Evolutionary conservation across 1,140 invertebrate species (phyloP), one percentile per base, ranked within the genome.

Genomic region (Drosophila pandora): DNA sequence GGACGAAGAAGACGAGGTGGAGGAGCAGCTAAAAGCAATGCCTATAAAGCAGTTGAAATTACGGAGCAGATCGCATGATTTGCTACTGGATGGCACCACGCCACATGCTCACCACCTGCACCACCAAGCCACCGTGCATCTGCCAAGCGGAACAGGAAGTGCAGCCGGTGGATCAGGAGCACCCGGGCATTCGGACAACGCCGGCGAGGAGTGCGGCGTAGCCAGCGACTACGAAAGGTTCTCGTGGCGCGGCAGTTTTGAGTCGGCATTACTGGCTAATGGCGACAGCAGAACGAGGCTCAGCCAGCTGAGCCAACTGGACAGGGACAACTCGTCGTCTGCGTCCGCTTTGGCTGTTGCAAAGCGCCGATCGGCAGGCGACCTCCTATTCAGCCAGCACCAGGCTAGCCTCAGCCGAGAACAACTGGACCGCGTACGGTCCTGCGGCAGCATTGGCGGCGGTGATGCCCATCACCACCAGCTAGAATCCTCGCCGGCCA

Each of bases 221-320:
- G 95, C 95, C n/a, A 96, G 96, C 92, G 96, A 97, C 82, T 96
- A 96, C 93, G 96, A 97, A 90, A 92, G 96, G 49, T 97, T 97
- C 92, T 97, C 96, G 59, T 97, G 97, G 96, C 93, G 96, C 63
- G 96, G 96, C 55, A 97, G 96, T 92, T 97, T 97, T 92, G 97
- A 97, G 87, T 97, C 96, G 3, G 96, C 96, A 8, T 92, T 97
- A 34, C 94, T 97, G 90, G 96, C 96, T 10, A 95, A 95, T 34
- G 94, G 94, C 25, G 96, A 97, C 87, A 96, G 96, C 1, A 93
- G 96, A 57, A 96, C 95, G 10, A 96, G 95, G 71, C 92, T 96
- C 79, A 90, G 28, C 95, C 95, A 49, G 92, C 96, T 45, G 92
- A 90, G 81, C 50, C 81, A 87, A 67, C 95, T 23, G 45, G 95